Conservation (phyloP, 1,140 invertebrate genomes). For the Dendrolimus kikuchii region DNA sequence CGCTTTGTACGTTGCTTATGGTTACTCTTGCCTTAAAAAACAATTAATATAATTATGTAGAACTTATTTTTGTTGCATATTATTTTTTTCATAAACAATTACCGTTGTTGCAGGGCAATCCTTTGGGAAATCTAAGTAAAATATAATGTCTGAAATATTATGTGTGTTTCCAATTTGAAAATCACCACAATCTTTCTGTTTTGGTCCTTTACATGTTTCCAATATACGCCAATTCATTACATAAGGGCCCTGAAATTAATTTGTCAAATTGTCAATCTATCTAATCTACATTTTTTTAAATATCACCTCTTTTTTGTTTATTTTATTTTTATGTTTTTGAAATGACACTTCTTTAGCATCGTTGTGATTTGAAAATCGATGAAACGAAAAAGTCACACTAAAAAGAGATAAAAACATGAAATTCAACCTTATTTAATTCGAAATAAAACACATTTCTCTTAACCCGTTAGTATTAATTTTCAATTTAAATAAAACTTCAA, state of each 20-base stretch:
- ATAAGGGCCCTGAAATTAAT: conserved; percentile 38
- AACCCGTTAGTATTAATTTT: too few relatives aligned
- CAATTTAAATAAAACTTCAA: too few relatives aligned
- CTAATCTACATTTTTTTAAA: background rate
- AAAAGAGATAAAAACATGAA: too few relatives aligned
- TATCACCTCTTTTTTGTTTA: too few relatives aligned
- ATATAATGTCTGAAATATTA: conserved; percentile 41
- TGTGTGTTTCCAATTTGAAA: conserved; percentile 27
- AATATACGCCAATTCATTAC: conserved; percentile 27
- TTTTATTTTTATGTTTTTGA: too few relatives aligned
- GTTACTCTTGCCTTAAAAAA: conserved; percentile 42
- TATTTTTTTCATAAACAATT: conserved; percentile 10
- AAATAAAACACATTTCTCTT: too few relatives aligned
- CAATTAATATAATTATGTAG: conserved; percentile 7
- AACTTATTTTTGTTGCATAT: background rate
- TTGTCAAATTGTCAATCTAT: background rate
- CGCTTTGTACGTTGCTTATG: conserved; percentile 28
- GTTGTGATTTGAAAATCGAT: too few relatives aligned
- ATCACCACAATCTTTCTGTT: conserved; percentile 33
- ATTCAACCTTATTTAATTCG: too few relatives aligned
- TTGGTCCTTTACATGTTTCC: conserved; percentile 48
- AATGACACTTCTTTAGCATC: too few relatives aligned
- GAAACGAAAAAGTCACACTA: too few relatives aligned
- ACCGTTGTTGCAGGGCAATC: conserved; percentile 43
- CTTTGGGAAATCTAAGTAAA: conserved; percentile 31